These are phyloP conservation scores for Thermophis baileyi DNA, from an alignment of 2,113 vertebrate genomes.

Conservation along the genomic window DNA sequence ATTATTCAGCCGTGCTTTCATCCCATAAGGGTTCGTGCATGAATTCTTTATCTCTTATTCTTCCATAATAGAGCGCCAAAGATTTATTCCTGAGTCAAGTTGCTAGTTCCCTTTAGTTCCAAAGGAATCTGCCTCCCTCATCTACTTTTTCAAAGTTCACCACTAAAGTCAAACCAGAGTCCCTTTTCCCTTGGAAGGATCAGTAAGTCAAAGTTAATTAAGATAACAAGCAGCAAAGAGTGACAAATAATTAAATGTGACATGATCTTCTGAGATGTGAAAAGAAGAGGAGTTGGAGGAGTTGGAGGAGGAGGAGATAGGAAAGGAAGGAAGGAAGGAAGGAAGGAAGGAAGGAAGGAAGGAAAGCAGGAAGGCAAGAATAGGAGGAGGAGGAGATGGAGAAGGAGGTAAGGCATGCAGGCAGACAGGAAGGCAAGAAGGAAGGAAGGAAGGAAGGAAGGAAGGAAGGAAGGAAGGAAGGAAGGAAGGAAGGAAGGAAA, in stretches of 20 bases:
- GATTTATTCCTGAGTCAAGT: background rate
- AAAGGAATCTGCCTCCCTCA: background rate
- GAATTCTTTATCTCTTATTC: background rate
- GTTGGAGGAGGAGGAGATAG: too few species aligned
- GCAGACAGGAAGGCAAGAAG: too few species aligned
- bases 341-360: too few species aligned
- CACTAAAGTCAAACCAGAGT: conserved; percentile 30
- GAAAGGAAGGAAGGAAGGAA: background rate
- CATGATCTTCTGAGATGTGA: background rate
- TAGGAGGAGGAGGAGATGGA: too few species aligned
- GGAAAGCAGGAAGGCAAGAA: background rate
- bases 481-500: too few species aligned
- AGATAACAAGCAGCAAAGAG: conserved; percentile 55
- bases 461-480: too few species aligned
- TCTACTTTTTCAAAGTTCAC: conserved; percentile 10
- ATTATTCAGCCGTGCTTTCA: background rate
- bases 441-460: background rate
- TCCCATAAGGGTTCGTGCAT: background rate
- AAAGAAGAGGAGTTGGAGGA: background rate
- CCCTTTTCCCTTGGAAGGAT: conserved; percentile 45
- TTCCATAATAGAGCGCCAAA: background rate
- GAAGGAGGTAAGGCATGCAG: too few species aligned
- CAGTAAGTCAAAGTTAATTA: conserved; percentile 58
- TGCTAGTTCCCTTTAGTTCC: background rate
- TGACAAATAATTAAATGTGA: conserved; percentile 49